These are phyloP conservation scores for Pedetes capensis DNA, from an alignment of 2,113 vertebrate genomes.

Conservation along the genomic window DNA sequence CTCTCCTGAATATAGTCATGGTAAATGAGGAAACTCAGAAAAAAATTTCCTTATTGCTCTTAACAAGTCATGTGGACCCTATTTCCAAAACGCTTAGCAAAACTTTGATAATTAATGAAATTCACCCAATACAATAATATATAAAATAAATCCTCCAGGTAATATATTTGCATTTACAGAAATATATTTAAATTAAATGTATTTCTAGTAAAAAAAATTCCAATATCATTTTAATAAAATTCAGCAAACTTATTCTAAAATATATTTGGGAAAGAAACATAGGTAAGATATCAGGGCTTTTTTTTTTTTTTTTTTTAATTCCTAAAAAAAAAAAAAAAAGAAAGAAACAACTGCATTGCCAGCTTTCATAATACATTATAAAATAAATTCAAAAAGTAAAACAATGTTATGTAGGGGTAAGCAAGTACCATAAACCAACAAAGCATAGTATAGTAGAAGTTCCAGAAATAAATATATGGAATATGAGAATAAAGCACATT, in stretches of 20 bases:
- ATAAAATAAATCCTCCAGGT: background rate
- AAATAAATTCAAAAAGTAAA: background rate
- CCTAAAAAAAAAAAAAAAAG: background rate
- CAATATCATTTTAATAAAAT: background rate
- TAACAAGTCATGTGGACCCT: background rate
- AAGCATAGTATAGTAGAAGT: background rate
- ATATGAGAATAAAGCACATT: background rate
- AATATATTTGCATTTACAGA: background rate
- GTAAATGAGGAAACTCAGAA: background rate
- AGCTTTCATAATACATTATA: background rate
- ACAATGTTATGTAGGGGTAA: background rate
- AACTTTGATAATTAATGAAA: background rate
- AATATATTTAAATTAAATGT: background rate
- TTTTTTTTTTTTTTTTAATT: background rate
- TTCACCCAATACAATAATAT: background rate
- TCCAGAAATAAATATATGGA: background rate
- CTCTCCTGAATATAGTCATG: background rate
- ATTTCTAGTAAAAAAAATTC: background rate
- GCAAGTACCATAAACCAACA: slow-evolving; percentile 35
- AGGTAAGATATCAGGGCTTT: no score
- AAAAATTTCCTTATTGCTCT: background rate
- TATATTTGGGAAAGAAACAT: background rate
- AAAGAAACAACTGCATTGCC: background rate
- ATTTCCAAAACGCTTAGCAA: background rate
- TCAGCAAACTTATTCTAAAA: background rate